Percentiles rank a stretch among this genome's conserved stretches.
Evolutionary conservation across 2,113 vertebrate species (phyloP).

Genomic region (Podocnemis expansa): DNA sequence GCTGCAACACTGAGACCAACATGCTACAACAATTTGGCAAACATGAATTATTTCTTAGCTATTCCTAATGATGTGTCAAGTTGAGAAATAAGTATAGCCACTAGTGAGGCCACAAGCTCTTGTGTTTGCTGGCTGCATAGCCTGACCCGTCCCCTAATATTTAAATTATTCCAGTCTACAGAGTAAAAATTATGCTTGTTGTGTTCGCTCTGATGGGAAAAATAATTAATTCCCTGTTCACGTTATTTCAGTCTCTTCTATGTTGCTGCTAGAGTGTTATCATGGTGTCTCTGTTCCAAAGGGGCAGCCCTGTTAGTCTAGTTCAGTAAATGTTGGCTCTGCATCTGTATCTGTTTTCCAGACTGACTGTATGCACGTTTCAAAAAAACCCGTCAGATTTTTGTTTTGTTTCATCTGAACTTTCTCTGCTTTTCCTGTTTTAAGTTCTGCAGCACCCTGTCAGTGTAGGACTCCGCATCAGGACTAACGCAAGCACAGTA

Average conservation of each 20-base stretch:
- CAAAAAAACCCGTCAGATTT: no score
- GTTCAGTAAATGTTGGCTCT: no score
- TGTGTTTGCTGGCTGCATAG: not conserved
- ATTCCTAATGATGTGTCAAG: rapidly evolving
- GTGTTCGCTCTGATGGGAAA: rapidly evolving
- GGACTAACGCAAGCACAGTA: no score
- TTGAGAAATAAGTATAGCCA: no score
- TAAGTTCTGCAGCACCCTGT: no score
- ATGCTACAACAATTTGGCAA: no score
- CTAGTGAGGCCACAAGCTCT: not conserved
- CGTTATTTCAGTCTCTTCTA: rapidly evolving
- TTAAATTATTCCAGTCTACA: rapidly evolving
- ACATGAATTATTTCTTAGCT: not conserved
- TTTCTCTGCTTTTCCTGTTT: no score
- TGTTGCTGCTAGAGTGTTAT: not conserved
- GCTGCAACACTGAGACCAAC: not conserved
- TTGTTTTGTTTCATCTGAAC: no score
- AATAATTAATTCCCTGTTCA: not conserved
- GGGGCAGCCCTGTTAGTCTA: no score
- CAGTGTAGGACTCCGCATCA: no score
- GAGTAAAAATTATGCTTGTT: rapidly evolving
- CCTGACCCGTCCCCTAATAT: rapidly evolving
- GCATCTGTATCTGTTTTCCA: rapidly evolving
- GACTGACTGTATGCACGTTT: no score
- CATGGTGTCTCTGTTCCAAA: rapidly evolving